Conservation (phyloP, 2,888 invertebrate species). For the Melinaea marsaeus region DNA sequence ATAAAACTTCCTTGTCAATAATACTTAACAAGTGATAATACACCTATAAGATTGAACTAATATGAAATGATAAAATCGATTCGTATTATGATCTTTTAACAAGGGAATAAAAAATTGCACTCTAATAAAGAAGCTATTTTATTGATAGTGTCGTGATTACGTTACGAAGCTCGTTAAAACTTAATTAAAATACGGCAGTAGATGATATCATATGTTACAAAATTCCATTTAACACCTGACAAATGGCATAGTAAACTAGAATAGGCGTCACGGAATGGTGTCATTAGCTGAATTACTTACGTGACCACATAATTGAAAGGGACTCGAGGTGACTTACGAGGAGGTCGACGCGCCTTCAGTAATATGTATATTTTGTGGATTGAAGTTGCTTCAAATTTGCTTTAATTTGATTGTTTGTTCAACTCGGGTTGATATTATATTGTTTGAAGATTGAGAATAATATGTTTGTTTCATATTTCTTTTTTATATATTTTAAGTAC, state of each 20-base stretch:
- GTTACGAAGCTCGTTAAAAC: constrained; percentile 23
- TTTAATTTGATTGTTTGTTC: neutral
- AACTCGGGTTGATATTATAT: neutral
- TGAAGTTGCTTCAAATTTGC: neutral
- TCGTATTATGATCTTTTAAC: neutral
- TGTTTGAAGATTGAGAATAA: neutral
- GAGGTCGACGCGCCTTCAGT: constrained; percentile 16
- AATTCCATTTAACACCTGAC: constrained; percentile 65
- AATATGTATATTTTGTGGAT: constrained; percentile 10
- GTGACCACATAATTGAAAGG: constrained; percentile 55
- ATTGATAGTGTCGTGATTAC: constrained; percentile 11
- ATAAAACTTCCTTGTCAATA: no score
- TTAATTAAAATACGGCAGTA: constrained; percentile 39
- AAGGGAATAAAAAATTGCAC: neutral
- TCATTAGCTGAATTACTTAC: constrained; percentile 57
- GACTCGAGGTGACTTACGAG: constrained; percentile 25
- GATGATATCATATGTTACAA: constrained; percentile 56
- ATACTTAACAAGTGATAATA: no score
- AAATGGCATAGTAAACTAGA: constrained; percentile 52
- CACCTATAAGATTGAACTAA: no score
- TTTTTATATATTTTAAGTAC: no score
- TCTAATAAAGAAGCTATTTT: constrained; percentile 5
- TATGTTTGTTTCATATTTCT: no score
- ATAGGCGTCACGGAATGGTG: constrained; percentile 53
- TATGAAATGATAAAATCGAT: neutral